Base-by-base conservation (phyloP, 2,113 vertebrate genomes). In the Spilogale gracilis region DNA sequence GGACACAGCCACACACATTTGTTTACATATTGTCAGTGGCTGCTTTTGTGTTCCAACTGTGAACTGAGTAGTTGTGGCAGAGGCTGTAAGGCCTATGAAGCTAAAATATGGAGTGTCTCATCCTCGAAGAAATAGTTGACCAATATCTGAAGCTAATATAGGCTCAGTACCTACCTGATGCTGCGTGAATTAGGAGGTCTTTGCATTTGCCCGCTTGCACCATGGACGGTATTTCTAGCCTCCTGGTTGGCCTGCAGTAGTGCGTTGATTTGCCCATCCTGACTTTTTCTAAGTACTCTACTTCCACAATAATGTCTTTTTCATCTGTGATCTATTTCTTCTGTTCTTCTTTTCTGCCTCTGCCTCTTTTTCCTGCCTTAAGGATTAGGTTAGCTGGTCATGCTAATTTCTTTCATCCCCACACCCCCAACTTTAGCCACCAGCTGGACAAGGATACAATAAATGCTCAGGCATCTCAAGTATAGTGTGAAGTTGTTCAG, bases 51-150 rank as follows among this genome's bases (percentile, higher is more conserved):
- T 30, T 93, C 32, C 21, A 73, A 43, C 9, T 63, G 43, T 48
- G 73, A 92, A 38, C 14, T 43, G 50, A 48, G 76, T 78, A 45
- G 13, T 87, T 67, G 32, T 27, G 48, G 65, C 65, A 82, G 48
- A 92, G 67, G 32, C 92, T 63, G 21, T 43, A 17, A 85, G 56
- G 80, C 61, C 56, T 25, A 38, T 5, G 69, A 60, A 14, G 16
- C 11, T 89, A 43, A 85, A 61, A 88, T 69, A 58, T 67, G 94
- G 48, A 83, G 61, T 63, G n/a, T 90, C 63, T 85, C 38, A 45
- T 81, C 38, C 38, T 91, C 88, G 87, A 95, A 92, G 94, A 88
- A 93, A 63, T 80, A 67, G 21, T 32, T 91, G 60, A 56, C 84
- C n/a, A 84, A 17, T 45, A 74, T 88, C 71, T n/a, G 11, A 73